A percentile compares a stretch with the other conserved stretches of the same genome.
Evolutionary conservation across 2,797 vertebrate genomes (phyloP).

Genomic region (Pipistrellus nathusii): DNA sequence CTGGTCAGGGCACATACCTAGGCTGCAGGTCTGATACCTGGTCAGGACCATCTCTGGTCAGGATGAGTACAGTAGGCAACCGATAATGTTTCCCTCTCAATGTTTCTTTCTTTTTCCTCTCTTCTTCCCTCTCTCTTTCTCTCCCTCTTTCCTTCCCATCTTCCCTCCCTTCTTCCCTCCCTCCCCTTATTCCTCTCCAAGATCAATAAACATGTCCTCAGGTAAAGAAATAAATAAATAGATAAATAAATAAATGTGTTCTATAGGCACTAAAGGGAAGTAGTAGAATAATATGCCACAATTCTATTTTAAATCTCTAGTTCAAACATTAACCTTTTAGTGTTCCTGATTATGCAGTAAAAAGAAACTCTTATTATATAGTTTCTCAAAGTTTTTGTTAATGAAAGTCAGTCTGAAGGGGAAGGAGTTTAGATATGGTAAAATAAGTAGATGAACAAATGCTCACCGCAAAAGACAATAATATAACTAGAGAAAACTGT

Average conservation of each 20-base stretch:
- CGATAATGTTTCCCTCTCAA: no score
- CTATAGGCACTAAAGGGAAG: background rate
- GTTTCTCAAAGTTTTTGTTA: background rate
- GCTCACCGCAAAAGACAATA: background rate
- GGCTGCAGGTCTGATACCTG: no score
- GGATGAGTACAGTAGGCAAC: no score
- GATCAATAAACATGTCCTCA: background rate
- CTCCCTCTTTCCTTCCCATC: background rate
- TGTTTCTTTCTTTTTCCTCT: background rate
- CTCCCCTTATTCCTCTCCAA: background rate
- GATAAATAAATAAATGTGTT: background rate
- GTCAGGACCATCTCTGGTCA: no score
- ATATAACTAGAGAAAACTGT: background rate
- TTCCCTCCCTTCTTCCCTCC: background rate
- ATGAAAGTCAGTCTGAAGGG: background rate
- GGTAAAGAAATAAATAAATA: background rate
- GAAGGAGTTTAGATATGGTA: background rate
- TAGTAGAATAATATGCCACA: background rate
- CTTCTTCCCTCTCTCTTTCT: no score
- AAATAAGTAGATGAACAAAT: background rate
- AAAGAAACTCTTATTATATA: background rate
- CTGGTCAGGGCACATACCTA: no score
- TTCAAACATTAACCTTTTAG: background rate
- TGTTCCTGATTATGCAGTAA: background rate
- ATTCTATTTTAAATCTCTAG: conserved; percentile 33